Percentiles rank a stretch among this genome's conserved stretches.
Conservation (phyloP, 64 coral and sea anemone genomes). For the Stylophora pistillata region DNA sequence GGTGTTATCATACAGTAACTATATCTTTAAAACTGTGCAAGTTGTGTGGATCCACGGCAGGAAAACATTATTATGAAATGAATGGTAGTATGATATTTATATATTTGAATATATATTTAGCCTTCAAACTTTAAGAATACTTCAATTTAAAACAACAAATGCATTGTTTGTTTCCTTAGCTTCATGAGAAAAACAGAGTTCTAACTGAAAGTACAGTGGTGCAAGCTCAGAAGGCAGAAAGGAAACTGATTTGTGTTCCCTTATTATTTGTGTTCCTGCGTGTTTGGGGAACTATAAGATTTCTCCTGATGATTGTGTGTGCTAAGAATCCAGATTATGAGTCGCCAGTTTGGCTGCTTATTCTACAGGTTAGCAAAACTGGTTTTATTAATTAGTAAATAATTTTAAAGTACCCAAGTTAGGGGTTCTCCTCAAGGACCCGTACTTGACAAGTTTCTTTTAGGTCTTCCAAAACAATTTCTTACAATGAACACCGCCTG, state of each 20-base stretch:
- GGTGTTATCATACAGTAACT: no score
- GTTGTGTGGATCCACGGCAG: no score
- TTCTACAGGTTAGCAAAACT: slow-evolving; percentile 35
- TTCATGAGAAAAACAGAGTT: slow-evolving; percentile 39
- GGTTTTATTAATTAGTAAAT: not conserved
- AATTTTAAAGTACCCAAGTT: no score
- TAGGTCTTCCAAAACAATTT: no score
- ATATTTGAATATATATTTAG: no score
- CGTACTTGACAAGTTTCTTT: no score
- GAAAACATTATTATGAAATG: no score
- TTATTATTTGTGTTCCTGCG: slow-evolving; percentile 82
- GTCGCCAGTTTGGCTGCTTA: slow-evolving; percentile 21
- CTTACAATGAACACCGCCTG: no score
- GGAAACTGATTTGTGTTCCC: slow-evolving; percentile 80
- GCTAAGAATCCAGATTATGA: slow-evolving; percentile 5
- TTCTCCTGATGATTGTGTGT: slow-evolving; percentile 66
- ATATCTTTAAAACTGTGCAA: no score
- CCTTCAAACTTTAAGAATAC: no score
- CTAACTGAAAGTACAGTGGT: slow-evolving; percentile 53
- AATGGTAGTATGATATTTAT: no score
- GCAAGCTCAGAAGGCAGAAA: slow-evolving; percentile 65
- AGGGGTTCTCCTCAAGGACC: no score
- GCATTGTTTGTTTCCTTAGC: slow-evolving; percentile 1
- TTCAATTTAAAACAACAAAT: not conserved
- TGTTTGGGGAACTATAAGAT: slow-evolving; percentile 92